Base-by-base conservation (phyloP, 1,140 invertebrate genomes). In the Drosophila ercepeae region DNA sequence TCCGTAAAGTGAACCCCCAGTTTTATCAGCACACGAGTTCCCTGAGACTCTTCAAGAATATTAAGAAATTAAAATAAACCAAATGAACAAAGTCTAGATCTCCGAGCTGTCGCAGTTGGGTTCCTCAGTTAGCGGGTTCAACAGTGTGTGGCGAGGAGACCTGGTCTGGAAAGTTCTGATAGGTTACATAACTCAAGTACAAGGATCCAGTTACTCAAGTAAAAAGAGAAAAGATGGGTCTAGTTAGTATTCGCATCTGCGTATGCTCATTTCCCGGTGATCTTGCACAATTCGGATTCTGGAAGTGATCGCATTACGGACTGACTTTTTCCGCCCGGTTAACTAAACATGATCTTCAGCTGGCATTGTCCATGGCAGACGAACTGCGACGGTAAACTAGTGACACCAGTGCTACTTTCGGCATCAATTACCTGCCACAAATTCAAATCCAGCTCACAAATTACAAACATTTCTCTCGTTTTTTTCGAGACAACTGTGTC, bases 341-440 rank as follows among this genome's bases (percentile, higher is more conserved):
- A 88, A 58, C 34, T 75, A 63, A 74, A 88, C 82, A 88, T 88
- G 82, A 88, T 88, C 83, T 88, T 89, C 65, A 75, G 69, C 42
- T 14, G 60, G 60, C 77, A 78, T 88, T 86, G 81, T 81, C 72
- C 50, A 49, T 45, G 75, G 25, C 60, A 68, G 61, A 27, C 79
- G 60, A 78, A 65, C 57, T 75, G 79, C 52, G 49, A 73, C 81
- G 48, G 27, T 39, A 55, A 34, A 13, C 34, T 8, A 25, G 34
- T 42, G 50, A 49, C 51, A 51, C 59, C 8, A 44, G 59, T 59
- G 57, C 78, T 63, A 69, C 60, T 76, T 78, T 81, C 53, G 81
- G 81, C 82, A 88, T 88, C 81, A 84, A 84, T 84, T 84, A 88
- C 76, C 81, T 69, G 68, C 36, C 68, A 60, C 69, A 70, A 75